A percentile compares a stretch with the other conserved stretches of the same genome.
Evolutionary conservation across 1,140 invertebrate genomes (phyloP).

Genomic region (Ostrea edulis): DNA sequence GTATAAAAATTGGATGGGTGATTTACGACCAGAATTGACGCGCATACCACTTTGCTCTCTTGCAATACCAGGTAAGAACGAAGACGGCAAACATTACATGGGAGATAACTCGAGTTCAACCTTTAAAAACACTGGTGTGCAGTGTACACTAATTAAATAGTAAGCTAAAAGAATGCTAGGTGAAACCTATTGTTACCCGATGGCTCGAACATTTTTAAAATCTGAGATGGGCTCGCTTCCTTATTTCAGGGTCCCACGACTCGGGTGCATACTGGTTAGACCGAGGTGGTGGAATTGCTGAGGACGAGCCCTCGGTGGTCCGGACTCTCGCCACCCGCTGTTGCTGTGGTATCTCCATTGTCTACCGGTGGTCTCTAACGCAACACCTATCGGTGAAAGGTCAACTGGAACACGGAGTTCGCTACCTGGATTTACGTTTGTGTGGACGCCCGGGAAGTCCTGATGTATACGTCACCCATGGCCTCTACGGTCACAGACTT

Average conservation of each 20-base stretch:
- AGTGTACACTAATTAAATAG: too few relatives aligned
- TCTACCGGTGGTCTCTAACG: conserved; percentile 86
- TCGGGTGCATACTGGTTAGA: conserved; percentile 57
- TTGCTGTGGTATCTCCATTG: conserved; percentile 42
- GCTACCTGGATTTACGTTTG: conserved; percentile 89
- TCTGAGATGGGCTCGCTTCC: neutral
- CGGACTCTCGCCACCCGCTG: conserved; percentile 48
- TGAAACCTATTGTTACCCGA: neutral
- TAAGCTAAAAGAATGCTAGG: too few relatives aligned
- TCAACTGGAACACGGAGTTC: conserved; percentile 88
- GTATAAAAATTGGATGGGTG: neutral
- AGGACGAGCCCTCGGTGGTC: conserved; percentile 53
- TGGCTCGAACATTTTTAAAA: too few relatives aligned
- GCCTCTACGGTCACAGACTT: conserved; percentile 86
- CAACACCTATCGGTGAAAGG: conserved; percentile 84
- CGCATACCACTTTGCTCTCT: neutral
- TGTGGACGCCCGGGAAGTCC: conserved; percentile 82
- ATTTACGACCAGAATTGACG: neutral
- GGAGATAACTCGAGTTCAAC: neutral
- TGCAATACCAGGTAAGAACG: conserved; percentile 11
- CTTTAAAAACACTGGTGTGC: neutral
- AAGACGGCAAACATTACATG: neutral
- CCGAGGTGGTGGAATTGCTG: conserved; percentile 51
- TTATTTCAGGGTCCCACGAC: conserved; percentile 62
- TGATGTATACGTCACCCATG: conserved; percentile 87